A percentile compares a stretch with the other conserved stretches of the same genome.
Evolutionary conservation across 1,140 invertebrate species (phyloP).

Genomic region (Drosophila yakuba): DNA sequence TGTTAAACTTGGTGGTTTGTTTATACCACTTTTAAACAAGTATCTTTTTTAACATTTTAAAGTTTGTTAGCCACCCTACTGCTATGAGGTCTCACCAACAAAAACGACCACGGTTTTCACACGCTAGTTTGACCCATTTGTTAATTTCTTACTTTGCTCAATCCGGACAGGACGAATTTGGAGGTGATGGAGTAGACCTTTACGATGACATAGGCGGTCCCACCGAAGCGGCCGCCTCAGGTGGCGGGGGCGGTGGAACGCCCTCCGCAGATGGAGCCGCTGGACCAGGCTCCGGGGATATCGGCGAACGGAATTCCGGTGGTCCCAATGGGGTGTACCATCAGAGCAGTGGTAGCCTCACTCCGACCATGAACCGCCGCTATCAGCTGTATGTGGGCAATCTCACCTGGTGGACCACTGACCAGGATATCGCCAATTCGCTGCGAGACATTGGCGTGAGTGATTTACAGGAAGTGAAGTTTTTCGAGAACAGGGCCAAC

Average conservation of each 20-base stretch:
- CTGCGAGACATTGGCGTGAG: slow-evolving; percentile 94
- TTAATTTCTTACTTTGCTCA: neutral
- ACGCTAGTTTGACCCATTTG: neutral
- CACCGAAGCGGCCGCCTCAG: slow-evolving; percentile 85
- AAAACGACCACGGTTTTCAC: neutral
- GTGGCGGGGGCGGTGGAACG: slow-evolving; percentile 85
- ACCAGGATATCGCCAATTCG: slow-evolving; percentile 96
- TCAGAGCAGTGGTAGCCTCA: slow-evolving; percentile 89
- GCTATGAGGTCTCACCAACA: too few relatives aligned
- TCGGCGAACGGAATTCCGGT: slow-evolving; percentile 37
- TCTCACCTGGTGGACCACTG: slow-evolving; percentile 98
- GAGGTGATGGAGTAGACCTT: slow-evolving; percentile 94
- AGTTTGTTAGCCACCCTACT: too few relatives aligned
- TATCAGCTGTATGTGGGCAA: slow-evolving; percentile 98
- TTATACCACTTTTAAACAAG: too few relatives aligned
- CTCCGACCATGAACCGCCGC: slow-evolving; percentile 90
- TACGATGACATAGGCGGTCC: slow-evolving; percentile 97
- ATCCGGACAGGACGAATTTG: slow-evolving; percentile 90
- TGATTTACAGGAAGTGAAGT: slow-evolving; percentile 99
- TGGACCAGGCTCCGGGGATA: slow-evolving; percentile 61
- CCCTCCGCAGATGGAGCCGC: slow-evolving; percentile 71
- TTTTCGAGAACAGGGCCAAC: slow-evolving; percentile 99
- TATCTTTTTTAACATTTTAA: too few relatives aligned
- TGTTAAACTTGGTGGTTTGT: too few relatives aligned
- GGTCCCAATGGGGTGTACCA: slow-evolving; percentile 88